Conservation (phyloP, 2,888 invertebrate genomes). For the Phymatocera aterrima region DNA sequence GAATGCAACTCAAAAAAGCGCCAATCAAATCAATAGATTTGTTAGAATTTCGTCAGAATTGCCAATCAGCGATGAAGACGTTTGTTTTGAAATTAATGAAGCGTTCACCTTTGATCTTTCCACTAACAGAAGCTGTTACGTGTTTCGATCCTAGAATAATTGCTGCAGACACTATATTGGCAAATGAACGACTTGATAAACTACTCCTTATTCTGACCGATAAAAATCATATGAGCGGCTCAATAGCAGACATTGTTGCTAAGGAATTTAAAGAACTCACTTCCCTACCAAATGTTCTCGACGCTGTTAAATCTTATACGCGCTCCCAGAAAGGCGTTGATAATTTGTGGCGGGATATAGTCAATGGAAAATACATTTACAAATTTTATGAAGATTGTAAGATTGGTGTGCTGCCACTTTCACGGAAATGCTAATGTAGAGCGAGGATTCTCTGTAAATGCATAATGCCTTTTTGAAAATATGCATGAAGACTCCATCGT, state of each 20-base stretch:
- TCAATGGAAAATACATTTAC: neutral
- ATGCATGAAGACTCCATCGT: neutral
- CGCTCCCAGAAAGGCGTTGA: neutral
- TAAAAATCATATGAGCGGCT: neutral
- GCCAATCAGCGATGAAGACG: neutral
- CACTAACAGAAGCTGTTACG: neutral
- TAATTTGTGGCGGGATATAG: neutral
- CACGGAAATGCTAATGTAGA: neutral
- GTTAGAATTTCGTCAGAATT: neutral
- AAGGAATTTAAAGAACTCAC: neutral
- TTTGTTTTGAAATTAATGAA: neutral
- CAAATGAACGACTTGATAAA: neutral
- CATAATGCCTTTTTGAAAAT: neutral
- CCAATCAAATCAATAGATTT: neutral
- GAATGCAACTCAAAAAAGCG: conserved; percentile 45
- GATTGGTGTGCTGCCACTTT: neutral
- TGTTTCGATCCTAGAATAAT: conserved; percentile 3
- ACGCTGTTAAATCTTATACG: neutral
- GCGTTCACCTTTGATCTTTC: neutral
- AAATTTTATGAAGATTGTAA: neutral
- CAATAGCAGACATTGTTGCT: neutral
- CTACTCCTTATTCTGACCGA: neutral
- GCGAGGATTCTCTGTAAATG: conserved; percentile 1
- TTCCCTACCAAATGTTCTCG: neutral
- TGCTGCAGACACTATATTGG: neutral